A percentile compares a stretch with the other conserved stretches of the same genome.
phyloP scores from a whole-genome alignment of 2,888 invertebrate genomes.

The Lobophora halterata region DNA sequence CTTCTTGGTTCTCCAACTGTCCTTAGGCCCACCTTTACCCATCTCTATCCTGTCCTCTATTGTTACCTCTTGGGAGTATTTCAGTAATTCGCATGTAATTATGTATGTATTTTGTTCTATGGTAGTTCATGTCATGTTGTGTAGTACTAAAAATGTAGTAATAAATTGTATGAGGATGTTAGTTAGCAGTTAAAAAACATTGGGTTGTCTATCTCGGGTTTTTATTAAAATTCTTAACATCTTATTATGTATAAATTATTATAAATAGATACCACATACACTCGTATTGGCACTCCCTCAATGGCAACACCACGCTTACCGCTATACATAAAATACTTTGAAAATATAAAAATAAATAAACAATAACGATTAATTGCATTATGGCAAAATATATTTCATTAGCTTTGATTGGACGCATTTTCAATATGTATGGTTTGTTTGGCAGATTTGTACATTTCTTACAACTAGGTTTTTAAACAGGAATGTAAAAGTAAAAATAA shows the following conservation, averaged over 20 bases:
- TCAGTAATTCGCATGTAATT: constrained; percentile 3
- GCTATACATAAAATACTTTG: constrained; percentile 30
- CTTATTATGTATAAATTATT: constrained; percentile 64
- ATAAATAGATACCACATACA: constrained; percentile 63
- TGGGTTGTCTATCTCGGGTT: constrained; percentile 61
- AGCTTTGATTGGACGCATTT: constrained; percentile 44
- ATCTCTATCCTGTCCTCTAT: constrained; percentile 47
- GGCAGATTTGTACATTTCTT: constrained; percentile 47
- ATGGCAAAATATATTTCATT: constrained; percentile 32
- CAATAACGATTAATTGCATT: constrained; percentile 28
- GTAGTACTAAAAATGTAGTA: constrained; percentile 23
- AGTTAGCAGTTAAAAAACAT: constrained; percentile 38
- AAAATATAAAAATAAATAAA: constrained; percentile 29
- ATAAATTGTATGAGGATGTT: constrained; percentile 8
- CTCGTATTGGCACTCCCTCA: constrained; percentile 67
- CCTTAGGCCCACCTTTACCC: constrained; percentile 59
- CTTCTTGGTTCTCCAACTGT: constrained; percentile 26
- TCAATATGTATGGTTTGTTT: constrained; percentile 36
- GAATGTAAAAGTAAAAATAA: constrained; percentile 24
- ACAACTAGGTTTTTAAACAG: constrained; percentile 35
- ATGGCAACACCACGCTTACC: constrained; percentile 46
- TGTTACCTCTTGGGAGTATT: constrained; percentile 10
- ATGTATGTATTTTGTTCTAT: constrained; percentile 2
- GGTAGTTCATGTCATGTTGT: constrained; percentile 1
- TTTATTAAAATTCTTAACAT: constrained; percentile 71